A percentile compares a stretch with the other conserved stretches of the same genome.
Conservation (phyloP, 2,888 invertebrate genomes). For the Crepidodera aurea region DNA sequence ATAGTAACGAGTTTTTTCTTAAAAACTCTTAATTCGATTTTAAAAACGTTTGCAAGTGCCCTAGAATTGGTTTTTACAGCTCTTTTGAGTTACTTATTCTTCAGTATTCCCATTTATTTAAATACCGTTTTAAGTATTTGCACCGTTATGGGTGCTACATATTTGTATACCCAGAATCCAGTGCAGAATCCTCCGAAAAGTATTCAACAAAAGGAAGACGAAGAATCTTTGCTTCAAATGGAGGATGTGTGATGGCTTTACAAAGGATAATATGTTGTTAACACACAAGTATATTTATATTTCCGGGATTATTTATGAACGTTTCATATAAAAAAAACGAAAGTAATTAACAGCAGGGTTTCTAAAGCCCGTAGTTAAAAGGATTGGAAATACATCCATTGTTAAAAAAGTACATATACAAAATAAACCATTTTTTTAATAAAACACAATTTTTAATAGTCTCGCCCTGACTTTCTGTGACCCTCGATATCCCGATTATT, state of each 20-base stretch:
- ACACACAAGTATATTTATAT: too few species aligned
- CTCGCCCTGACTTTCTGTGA: too few species aligned
- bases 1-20: slow-evolving; percentile 94
- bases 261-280: too few species aligned
- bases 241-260: slow-evolving; percentile 40
- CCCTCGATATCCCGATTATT: too few species aligned
- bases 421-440: too few species aligned
- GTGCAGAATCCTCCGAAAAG: slow-evolving; percentile 68
- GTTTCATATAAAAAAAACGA: too few species aligned
- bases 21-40: slow-evolving; percentile 90
- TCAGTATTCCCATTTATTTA: slow-evolving; percentile 83
- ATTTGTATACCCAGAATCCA: slow-evolving; percentile 90
- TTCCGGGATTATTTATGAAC: too few species aligned
- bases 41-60: slow-evolving; percentile 96
- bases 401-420: too few species aligned
- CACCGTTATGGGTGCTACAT: slow-evolving; percentile 83
- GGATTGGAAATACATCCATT: too few species aligned
- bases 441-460: too few species aligned
- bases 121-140: slow-evolving; percentile 84
- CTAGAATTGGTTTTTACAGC: slow-evolving; percentile 91
- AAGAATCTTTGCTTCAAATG: slow-evolving; percentile 30
- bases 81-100: slow-evolving; percentile 83
- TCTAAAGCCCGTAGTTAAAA: too few species aligned
- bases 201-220: slow-evolving; percentile 9
- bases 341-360: too few species aligned